Percentiles rank a stretch among this genome's conserved stretches.
phyloP scores from a whole-genome alignment of 2,113 vertebrate genomes.

The Chaetops frenatus region DNA sequence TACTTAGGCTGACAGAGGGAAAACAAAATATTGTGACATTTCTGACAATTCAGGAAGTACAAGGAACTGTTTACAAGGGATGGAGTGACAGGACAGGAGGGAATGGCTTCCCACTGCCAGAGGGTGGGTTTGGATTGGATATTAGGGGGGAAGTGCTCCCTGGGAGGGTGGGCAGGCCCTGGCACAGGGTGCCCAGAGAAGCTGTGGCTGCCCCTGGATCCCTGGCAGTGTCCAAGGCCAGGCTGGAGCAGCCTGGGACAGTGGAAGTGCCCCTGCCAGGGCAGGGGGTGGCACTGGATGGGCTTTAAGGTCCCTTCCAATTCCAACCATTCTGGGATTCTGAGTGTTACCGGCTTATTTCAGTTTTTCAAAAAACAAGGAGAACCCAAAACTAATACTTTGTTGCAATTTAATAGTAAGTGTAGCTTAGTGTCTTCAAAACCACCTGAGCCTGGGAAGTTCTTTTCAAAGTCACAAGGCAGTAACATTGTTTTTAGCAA shows the following conservation, averaged over 20 bases:
- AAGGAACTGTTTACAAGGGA: neutral
- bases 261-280: neutral
- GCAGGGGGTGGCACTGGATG: neutral
- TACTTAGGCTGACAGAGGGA: neutral
- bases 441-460: neutral
- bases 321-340: neutral
- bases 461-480: neutral
- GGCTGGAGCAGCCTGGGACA: fast-evolving
- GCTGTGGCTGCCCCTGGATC: neutral
- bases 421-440: neutral
- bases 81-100: neutral
- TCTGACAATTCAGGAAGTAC: neutral
- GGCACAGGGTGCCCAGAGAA: neutral
- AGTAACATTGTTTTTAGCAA: neutral
- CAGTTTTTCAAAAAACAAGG: neutral
- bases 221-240: neutral
- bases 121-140: neutral
- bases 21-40: neutral
- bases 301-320: neutral
- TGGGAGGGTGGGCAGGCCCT: fast-evolving
- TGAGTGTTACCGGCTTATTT: neutral
- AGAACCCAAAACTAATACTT: neutral
- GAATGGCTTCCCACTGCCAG: neutral
- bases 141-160: neutral
- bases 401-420: neutral